Evolutionary conservation across 2,888 invertebrate genomes (phyloP), one percentile per base, ranked within the genome.

Genomic region (Panzeria rudis): DNA sequence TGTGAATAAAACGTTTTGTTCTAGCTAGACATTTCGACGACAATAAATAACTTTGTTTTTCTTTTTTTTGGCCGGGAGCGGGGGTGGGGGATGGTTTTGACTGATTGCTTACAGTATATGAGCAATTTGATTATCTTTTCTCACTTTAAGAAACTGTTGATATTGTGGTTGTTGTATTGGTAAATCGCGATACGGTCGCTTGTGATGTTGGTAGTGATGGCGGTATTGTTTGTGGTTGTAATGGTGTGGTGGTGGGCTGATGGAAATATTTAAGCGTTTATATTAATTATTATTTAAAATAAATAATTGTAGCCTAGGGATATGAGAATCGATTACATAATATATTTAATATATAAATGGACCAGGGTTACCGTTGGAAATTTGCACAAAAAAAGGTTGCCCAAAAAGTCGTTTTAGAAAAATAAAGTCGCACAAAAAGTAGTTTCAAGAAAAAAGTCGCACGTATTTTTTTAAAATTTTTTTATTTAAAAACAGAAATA

Each of bases 1-100:
- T 50, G 32, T 47, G 54, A 59, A 75, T 38, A 69, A 78, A 78
- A 69, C 8, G 61, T 0, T 61, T 69, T 68, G 54, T 73, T 79
- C 76, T 72, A 85, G 85, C 80, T 84, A 85, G 82, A 85, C 85
- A 82, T 75, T 68, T 29, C 73, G 69, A 73, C 73, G 78, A 69
- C 77, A 77, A 71, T 35, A 50, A 59, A 68, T 17, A 38, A 9
- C 29, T 20, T 78, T 47, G 61, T 77, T 29, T 50, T 68, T 17
- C 52, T 44, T 17, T 79, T 20, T 62, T 25, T 47, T 47, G 17
- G 23, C 15, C 3, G 69, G 35, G 35, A 35, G 9, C 8, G 7
- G 7, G 35, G 35, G 35, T 8, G 35, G 35, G 35, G 35, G 35
- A 32, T 7, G 64, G 15, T 54, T 54, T 66, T 7, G 59, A 68